A percentile compares a stretch with the other conserved stretches of the same genome.
Conservation (phyloP, 2,797 vertebrate genomes). For the Cercopithecus diana region DNA sequence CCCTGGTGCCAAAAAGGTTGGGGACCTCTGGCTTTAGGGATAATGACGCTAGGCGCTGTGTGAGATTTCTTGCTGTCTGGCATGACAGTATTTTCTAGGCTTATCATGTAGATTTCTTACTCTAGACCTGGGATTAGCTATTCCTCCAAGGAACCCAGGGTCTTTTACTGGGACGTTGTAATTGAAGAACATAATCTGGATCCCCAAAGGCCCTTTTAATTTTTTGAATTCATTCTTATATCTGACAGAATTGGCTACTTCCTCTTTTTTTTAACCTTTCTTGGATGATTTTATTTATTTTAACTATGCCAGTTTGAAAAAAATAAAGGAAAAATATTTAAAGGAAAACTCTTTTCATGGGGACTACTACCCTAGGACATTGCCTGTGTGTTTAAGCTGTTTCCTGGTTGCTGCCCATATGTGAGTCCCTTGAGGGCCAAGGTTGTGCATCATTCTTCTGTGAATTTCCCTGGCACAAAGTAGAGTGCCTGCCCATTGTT, state of each 20-base stretch:
- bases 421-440: background rate
- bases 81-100: background rate
- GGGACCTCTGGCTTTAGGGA: background rate
- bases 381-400: conserved; percentile 39
- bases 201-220: background rate
- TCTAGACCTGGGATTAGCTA: background rate
- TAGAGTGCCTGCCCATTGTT: background rate
- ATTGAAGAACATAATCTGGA: background rate
- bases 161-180: background rate
- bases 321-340: background rate
- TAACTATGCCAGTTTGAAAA: conserved; percentile 6
- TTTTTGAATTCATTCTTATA: background rate
- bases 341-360: background rate
- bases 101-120: conserved; percentile 19
- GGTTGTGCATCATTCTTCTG: background rate
- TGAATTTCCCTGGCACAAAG: background rate
- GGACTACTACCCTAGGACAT: background rate
- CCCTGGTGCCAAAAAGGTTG: background rate
- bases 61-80: conserved; percentile 1
- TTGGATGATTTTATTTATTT: background rate
- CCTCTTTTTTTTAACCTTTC: background rate
- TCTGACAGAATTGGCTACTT: conserved; percentile 29
- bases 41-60: background rate
- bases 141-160: background rate
- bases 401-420: background rate